A percentile compares a stretch with the other conserved stretches of the same genome.
Evolutionary conservation across 2,797 vertebrate genomes (phyloP).

Genomic region (Rhabdophis nuchalis): DNA sequence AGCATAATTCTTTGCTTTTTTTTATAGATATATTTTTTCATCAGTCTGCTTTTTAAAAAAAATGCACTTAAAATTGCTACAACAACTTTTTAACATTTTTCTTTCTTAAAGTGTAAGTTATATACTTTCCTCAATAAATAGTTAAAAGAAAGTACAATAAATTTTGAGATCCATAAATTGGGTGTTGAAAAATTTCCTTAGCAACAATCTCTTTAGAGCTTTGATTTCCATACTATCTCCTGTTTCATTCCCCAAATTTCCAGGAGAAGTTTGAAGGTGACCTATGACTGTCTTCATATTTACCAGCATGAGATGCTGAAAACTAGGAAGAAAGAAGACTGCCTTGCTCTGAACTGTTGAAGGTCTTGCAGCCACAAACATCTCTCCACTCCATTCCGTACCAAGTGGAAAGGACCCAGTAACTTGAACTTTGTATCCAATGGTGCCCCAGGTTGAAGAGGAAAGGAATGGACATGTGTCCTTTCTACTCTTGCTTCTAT

Average conservation of each 20-base stretch:
- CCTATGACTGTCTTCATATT: background rate
- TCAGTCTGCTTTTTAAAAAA: conserved; percentile 42
- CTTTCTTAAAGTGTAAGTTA: conserved; percentile 53
- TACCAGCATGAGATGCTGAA: background rate
- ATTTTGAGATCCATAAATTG: conserved; percentile 24
- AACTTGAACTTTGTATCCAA: background rate
- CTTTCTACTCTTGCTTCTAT: background rate
- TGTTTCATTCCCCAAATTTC: conserved; percentile 26
- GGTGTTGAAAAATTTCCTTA: conserved; percentile 24
- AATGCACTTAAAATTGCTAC: conserved; percentile 53
- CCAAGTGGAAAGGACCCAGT: background rate
- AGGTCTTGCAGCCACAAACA: background rate
- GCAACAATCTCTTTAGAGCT: conserved; percentile 34
- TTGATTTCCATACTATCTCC: conserved; percentile 9
- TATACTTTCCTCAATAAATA: conserved; percentile 11
- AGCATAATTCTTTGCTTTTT: conserved; percentile 59
- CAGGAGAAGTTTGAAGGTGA: conserved; percentile 21
- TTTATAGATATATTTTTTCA: conserved; percentile 41
- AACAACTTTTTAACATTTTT: conserved; percentile 56
- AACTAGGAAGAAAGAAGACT: background rate
- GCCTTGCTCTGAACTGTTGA: background rate
- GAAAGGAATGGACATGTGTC: background rate
- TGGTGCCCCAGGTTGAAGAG: background rate
- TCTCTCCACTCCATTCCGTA: background rate
- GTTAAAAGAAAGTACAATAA: background rate